phyloP scores from a whole-genome alignment of 2,113 vertebrate species.

The Mungos mungo region DNA sequence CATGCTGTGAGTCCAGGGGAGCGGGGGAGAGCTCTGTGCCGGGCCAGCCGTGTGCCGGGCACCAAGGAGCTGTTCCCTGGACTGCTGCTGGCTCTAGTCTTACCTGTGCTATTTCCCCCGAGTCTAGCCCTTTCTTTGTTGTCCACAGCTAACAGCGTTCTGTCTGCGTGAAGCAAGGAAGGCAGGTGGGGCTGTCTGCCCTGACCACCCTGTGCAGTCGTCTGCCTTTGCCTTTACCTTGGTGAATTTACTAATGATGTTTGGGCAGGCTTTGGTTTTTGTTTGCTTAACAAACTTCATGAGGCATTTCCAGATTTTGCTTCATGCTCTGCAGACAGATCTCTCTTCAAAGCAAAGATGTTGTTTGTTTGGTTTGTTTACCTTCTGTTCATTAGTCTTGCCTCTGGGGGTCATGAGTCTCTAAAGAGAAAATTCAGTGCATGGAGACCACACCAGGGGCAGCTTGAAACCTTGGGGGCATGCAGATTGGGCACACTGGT shows the following conservation, averaged over 20 bases:
- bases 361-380: background rate
- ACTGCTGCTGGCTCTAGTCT: fast-evolving
- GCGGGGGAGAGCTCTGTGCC: fast-evolving
- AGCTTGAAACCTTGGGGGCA: background rate
- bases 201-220: background rate
- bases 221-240: background rate
- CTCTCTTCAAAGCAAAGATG: background rate
- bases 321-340: fast-evolving
- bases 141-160: background rate
- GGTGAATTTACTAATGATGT: background rate
- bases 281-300: constrained; percentile 53
- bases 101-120: background rate
- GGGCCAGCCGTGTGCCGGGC: fast-evolving
- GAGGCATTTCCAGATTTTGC: background rate
- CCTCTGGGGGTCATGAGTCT: background rate
- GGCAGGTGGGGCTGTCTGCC: fast-evolving
- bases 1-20: fast-evolving
- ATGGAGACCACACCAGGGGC: background rate
- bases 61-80: no score
- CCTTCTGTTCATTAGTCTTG: background rate
- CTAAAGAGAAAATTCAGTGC: background rate
- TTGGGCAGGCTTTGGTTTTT: constrained; percentile 53
- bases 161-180: background rate
- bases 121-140: background rate
- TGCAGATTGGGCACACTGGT: background rate